A percentile compares a stretch with the other conserved stretches of the same genome.
Conservation (phyloP, 2,888 invertebrate genomes). For the Chrysotoxum bicinctum region DNA sequence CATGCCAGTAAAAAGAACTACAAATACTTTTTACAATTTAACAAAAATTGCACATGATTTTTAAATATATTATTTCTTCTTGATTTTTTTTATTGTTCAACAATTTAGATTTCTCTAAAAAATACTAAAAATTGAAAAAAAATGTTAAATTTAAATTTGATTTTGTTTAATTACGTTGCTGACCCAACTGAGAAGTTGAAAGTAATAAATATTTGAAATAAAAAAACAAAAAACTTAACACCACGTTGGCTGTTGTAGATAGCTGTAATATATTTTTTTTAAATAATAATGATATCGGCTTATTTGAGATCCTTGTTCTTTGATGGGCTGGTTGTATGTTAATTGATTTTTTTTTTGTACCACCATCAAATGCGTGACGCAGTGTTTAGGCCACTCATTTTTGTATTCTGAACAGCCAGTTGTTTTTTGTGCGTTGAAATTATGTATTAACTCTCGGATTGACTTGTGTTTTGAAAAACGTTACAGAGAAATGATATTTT, state of each 20-base stretch:
- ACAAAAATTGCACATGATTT: slow-evolving; percentile 61
- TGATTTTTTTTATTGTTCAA: slow-evolving; percentile 23
- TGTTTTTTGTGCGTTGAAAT: slow-evolving; percentile 48
- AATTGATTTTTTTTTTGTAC: neutral
- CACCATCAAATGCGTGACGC: slow-evolving; percentile 36
- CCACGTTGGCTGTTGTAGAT: slow-evolving; percentile 4
- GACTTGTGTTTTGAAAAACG: neutral
- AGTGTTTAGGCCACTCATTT: neutral
- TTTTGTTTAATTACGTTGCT: slow-evolving; percentile 12
- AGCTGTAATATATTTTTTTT: neutral
- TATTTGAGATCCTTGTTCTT: slow-evolving; percentile 48
- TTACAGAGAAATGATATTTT: neutral
- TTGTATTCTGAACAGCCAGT: slow-evolving; percentile 6
- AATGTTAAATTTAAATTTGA: neutral
- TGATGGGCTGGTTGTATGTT: slow-evolving; percentile 21
- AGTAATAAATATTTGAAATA: slow-evolving; percentile 12
- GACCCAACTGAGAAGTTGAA: slow-evolving; percentile 10
- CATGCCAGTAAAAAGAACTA: slow-evolving; percentile 45
- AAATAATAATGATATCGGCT: slow-evolving; percentile 30
- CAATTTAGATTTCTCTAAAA: slow-evolving; percentile 38
- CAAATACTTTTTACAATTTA: slow-evolving; percentile 59
- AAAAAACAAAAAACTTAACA: slow-evolving; percentile 29
- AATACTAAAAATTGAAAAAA: slow-evolving; percentile 43
- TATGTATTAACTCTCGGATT: neutral
- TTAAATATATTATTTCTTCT: neutral